Percentiles rank a stretch among this genome's conserved stretches.
Conservation (phyloP, 2,113 vertebrate genomes). For the Chinchilla lanigera region DNA sequence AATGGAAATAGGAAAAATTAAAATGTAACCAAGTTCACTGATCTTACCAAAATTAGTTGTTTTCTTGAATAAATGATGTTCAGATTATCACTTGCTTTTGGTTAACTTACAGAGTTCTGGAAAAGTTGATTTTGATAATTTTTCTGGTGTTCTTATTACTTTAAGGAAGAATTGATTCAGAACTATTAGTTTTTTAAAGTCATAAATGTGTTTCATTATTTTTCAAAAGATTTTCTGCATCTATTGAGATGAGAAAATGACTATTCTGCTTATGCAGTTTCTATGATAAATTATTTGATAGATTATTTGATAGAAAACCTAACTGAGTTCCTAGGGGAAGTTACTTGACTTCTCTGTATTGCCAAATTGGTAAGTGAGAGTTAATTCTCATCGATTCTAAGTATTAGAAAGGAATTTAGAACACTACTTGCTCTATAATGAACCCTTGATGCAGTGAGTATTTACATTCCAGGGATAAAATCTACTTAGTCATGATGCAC, state of each 20-base stretch:
- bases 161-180: neutral
- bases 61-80: neutral
- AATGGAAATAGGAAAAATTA: neutral
- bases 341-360: neutral
- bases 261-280: neutral
- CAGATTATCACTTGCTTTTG: neutral
- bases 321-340: neutral
- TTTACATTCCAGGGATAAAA: neutral
- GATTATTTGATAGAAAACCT: slow-evolving; percentile 3
- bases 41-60: neutral
- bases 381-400: neutral
- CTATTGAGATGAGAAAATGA: neutral
- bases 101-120: neutral
- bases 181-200: neutral
- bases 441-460: neutral
- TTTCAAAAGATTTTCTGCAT: neutral
- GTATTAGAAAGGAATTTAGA: neutral
- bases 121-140: neutral
- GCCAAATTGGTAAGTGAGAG: neutral
- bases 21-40: neutral
- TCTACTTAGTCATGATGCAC: neutral
- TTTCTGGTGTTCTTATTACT: neutral
- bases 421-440: neutral
- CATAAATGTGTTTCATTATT: neutral
- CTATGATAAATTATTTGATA: neutral